phyloP scores from a whole-genome alignment of 2,888 invertebrate species.

The Acleris literana region DNA sequence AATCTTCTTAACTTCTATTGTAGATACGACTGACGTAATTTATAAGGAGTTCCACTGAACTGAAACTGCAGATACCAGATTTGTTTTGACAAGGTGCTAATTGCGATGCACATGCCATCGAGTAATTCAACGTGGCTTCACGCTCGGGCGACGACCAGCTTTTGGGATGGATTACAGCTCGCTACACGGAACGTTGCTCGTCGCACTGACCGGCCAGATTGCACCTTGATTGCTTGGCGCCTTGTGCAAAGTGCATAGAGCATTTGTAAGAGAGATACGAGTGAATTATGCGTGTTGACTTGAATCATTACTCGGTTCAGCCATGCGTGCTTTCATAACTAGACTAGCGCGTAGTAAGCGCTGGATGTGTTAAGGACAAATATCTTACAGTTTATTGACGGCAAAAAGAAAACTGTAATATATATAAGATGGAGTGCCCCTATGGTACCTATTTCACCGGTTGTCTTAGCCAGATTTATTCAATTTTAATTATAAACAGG shows the following conservation, averaged over 20 bases:
- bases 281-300: neutral
- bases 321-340: neutral
- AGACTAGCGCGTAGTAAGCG: neutral
- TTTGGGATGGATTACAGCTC: conserved; percentile 15
- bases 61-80: neutral
- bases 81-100: neutral
- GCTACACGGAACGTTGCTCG: conserved; percentile 9
- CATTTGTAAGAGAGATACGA: too few species aligned
- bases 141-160: conserved; percentile 4
- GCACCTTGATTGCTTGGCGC: conserved; percentile 44
- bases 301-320: neutral
- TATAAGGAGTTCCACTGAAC: neutral
- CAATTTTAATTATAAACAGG: too few species aligned
- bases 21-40: too few species aligned
- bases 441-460: too few species aligned
- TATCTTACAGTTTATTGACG: too few species aligned
- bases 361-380: too few species aligned
- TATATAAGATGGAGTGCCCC: too few species aligned
- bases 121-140: neutral
- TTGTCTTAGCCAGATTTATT: too few species aligned
- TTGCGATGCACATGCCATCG: neutral
- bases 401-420: too few species aligned
- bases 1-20: too few species aligned
- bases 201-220: conserved; percentile 39
- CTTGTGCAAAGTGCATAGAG: conserved; percentile 9